A percentile compares a stretch with the other conserved stretches of the same genome.
These are phyloP conservation scores for Pachymerium ferrugineum DNA, from an alignment of 2,888 invertebrate species.

Conservation along the genomic window DNA sequence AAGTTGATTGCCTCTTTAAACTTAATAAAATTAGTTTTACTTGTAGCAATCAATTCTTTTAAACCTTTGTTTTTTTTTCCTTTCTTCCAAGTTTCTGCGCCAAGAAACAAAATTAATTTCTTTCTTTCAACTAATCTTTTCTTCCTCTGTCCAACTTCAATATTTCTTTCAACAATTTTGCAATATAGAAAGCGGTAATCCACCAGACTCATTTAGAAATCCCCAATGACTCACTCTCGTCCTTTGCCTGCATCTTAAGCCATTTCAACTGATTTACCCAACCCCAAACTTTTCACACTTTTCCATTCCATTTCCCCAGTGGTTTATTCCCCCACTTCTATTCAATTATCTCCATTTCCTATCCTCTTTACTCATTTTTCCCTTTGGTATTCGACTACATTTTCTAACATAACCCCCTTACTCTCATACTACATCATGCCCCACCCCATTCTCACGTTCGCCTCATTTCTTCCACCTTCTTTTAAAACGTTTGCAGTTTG, in stretches of 20 bases:
- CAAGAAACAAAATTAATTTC: no score
- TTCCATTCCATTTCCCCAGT: slow-evolving; percentile 10
- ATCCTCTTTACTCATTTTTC: not conserved
- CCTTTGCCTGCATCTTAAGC: not conserved
- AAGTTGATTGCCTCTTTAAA: no score
- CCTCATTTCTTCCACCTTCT: not conserved
- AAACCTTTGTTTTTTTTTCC: no score
- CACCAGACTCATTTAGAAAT: slow-evolving; percentile 22
- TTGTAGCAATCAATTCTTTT: no score
- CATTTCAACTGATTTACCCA: not conserved
- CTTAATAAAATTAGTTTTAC: no score
- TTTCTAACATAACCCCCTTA: not conserved
- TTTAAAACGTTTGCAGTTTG: not conserved
- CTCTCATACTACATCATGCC: not conserved
- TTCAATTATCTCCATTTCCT: not conserved
- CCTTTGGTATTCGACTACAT: not conserved
- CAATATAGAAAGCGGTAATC: no score
- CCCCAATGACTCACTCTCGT: slow-evolving; percentile 5
- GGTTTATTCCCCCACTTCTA: slow-evolving; percentile 8
- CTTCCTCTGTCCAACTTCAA: no score
- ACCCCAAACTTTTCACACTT: not conserved
- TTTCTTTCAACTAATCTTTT: slow-evolving; percentile 11
- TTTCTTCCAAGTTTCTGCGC: no score
- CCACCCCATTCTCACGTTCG: not conserved
- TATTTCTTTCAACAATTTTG: no score